phyloP scores from a whole-genome alignment of 2,888 invertebrate genomes.

The Seladonia tumulorum region DNA sequence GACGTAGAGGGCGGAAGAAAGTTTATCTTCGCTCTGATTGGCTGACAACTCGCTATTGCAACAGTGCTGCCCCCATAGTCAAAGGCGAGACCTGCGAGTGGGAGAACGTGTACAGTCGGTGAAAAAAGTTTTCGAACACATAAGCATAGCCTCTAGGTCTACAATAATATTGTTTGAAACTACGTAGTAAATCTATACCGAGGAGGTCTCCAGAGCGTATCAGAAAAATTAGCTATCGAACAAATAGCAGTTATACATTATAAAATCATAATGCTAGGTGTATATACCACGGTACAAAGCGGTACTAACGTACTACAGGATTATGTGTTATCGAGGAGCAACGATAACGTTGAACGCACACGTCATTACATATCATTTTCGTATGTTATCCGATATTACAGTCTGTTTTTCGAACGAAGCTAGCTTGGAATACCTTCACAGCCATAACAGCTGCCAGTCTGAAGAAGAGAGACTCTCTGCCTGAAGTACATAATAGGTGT shows the following conservation, averaged over 20 bases:
- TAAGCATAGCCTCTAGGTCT: background rate
- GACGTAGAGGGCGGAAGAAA: slow-evolving; percentile 37
- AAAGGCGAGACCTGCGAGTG: background rate
- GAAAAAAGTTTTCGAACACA: background rate
- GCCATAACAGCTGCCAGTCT: background rate
- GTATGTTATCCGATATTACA: background rate
- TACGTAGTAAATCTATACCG: background rate
- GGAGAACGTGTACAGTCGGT: background rate
- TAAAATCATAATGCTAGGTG: background rate
- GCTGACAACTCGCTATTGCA: slow-evolving; percentile 17
- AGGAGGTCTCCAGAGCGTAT: background rate
- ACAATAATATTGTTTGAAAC: background rate
- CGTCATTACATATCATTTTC: background rate
- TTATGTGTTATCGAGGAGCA: background rate
- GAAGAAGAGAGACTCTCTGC: background rate
- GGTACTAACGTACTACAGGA: background rate
- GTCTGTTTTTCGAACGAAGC: background rate
- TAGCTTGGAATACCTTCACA: background rate
- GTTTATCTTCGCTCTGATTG: background rate
- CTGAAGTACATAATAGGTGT: background rate
- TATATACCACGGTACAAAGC: background rate
- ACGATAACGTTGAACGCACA: background rate
- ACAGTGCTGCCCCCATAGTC: slow-evolving; percentile 8
- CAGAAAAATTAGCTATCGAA: background rate
- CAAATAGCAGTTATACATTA: background rate